Evolutionary conservation across 2,888 invertebrate species (phyloP).

Genomic region (Epinotia brunnichana): DNA sequence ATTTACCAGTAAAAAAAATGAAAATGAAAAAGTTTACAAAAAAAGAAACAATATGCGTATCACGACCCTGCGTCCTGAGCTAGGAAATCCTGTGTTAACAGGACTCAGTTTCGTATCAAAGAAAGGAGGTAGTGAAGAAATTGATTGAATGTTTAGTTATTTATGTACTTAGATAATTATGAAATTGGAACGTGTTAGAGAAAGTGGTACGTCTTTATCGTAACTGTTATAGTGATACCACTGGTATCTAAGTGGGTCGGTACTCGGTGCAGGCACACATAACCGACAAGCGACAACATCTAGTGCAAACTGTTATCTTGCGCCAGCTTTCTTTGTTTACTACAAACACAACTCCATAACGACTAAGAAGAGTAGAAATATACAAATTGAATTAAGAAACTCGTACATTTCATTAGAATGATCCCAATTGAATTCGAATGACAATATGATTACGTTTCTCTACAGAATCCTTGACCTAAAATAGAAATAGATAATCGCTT

Average conservation of each 20-base stretch:
- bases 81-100: too few species aligned
- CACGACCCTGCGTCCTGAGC: too few species aligned
- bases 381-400: constrained; percentile 17
- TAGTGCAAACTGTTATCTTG: constrained; percentile 69
- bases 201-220: constrained; percentile 72
- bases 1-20: too few species aligned
- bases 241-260: constrained; percentile 77
- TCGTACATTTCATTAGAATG: constrained; percentile 13
- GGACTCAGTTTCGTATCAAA: too few species aligned
- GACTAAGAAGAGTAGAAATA: neutral
- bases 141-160: neutral
- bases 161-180: constrained; percentile 43
- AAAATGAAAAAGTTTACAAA: too few species aligned
- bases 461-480: constrained; percentile 59
- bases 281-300: constrained; percentile 48
- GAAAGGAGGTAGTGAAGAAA: too few species aligned
- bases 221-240: constrained; percentile 66
- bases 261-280: constrained; percentile 58
- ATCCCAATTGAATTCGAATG: constrained; percentile 35
- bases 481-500: constrained; percentile 56
- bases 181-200: constrained; percentile 66
- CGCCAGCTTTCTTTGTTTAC: constrained; percentile 57
- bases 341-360: constrained; percentile 45
- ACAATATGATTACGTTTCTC: constrained; percentile 44
- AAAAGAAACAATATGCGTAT: too few species aligned